phyloP scores from a whole-genome alignment of 2,113 vertebrate genomes.

The Lepisosteus osseus region DNA sequence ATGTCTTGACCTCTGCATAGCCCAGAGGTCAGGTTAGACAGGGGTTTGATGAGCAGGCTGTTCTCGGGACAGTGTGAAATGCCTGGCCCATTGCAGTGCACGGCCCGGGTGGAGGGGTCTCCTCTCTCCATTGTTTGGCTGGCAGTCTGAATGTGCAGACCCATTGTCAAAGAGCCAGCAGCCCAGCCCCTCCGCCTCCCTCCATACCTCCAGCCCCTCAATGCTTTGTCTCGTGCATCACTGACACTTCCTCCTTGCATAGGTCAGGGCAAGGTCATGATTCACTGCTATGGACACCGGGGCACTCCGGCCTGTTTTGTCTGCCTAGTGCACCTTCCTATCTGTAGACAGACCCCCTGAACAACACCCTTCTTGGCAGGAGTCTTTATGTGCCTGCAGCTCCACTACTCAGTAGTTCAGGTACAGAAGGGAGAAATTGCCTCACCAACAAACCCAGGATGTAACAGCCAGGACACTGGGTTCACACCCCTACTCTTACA shows the following conservation, averaged over 20 bases:
- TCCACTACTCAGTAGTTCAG: no score
- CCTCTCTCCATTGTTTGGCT: slow-evolving; percentile 67
- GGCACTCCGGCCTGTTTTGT: slow-evolving; percentile 45
- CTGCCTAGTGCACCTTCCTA: slow-evolving; percentile 26
- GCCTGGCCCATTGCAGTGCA: slow-evolving; percentile 66
- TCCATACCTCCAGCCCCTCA: slow-evolving; percentile 41
- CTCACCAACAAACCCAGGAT: no score
- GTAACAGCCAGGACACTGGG: no score
- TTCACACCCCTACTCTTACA: no score
- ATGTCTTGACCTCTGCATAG: slow-evolving; percentile 53
- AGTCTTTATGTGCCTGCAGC: no score
- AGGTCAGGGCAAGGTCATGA: slow-evolving; percentile 73
- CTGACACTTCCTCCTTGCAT: slow-evolving; percentile 67
- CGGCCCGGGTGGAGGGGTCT: slow-evolving; percentile 53
- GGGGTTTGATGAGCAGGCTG: slow-evolving; percentile 74
- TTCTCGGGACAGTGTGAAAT: slow-evolving; percentile 74
- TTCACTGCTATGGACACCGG: slow-evolving; percentile 58
- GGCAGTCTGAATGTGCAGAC: slow-evolving; percentile 57
- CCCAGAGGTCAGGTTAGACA: slow-evolving; percentile 70
- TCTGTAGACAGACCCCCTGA: not conserved
- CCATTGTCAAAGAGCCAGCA: slow-evolving; percentile 60
- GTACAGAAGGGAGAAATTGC: no score
- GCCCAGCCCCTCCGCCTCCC: slow-evolving; percentile 68
- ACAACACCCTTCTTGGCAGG: no score
- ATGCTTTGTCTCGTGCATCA: slow-evolving; percentile 66